Conservation (phyloP, 2,113 vertebrate genomes). For the Tachysurus vachellii region DNA sequence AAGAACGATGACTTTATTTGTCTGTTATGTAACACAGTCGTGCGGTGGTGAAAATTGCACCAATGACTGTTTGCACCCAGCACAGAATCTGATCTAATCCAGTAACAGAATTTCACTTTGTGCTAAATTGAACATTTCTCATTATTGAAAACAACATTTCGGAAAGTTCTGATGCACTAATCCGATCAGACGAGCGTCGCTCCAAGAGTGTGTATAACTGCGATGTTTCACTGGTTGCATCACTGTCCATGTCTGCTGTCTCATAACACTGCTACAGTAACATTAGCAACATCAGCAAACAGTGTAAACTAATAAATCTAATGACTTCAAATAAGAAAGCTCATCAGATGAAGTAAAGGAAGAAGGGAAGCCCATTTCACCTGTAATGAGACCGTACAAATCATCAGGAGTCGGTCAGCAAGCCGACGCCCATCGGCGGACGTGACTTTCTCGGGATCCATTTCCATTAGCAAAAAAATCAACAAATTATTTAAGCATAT, state of each 20-base stretch:
- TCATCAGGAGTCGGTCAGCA: too few relatives aligned
- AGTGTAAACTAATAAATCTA: neutral
- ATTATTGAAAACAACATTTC: neutral
- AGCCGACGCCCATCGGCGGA: too few relatives aligned
- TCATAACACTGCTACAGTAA: neutral
- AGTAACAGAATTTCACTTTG: neutral
- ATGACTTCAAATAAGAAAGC: neutral
- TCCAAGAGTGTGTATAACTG: neutral
- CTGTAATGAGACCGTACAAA: neutral
- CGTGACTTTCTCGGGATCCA: neutral
- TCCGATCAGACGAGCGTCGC: neutral
- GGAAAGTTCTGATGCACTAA: neutral
- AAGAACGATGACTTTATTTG: slow-evolving; percentile 11
- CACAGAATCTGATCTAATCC: neutral
- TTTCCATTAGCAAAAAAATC: neutral
- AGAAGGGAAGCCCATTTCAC: neutral
- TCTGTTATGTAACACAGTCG: neutral
- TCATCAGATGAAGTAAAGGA: neutral
- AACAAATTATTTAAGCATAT: too few relatives aligned
- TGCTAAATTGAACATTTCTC: neutral
- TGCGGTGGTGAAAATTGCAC: neutral
- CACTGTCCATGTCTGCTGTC: neutral
- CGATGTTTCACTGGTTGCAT: neutral
- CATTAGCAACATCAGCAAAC: neutral
- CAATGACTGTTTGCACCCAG: neutral